phyloP scores from a whole-genome alignment of 1,140 invertebrate species.

The Acromyrmex echinatior region DNA sequence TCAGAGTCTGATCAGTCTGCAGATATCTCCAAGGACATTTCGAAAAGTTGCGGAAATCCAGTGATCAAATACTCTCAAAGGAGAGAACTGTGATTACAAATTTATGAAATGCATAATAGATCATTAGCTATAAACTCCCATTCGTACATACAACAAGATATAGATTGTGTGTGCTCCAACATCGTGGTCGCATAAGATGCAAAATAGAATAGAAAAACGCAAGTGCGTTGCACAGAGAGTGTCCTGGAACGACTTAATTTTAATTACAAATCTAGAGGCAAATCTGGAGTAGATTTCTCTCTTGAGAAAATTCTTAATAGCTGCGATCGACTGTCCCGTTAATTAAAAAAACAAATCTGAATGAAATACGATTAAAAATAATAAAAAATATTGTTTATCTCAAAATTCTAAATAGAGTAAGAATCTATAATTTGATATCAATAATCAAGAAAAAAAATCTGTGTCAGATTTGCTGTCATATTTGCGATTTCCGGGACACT shows the following conservation, averaged over 20 bases:
- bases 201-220: constrained; percentile 46
- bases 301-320: background rate
- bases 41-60: constrained; percentile 46
- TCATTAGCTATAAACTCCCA: background rate
- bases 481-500: constrained; percentile 1
- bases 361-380: background rate
- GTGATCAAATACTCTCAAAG: constrained; percentile 45
- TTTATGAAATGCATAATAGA: background rate
- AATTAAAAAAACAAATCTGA: constrained; percentile 14
- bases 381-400: background rate
- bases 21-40: constrained; percentile 59
- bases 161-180: background rate
- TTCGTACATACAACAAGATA: constrained; percentile 1
- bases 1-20: constrained; percentile 64
- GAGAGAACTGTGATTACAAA: constrained; percentile 27
- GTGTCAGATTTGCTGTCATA: constrained; percentile 9
- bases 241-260: constrained; percentile 26
- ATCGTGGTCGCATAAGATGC: background rate
- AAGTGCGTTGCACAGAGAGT: background rate
- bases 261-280: background rate
- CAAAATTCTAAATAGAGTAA: background rate
- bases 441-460: constrained; percentile 8
- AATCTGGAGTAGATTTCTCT: constrained; percentile 5
- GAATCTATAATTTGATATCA: background rate
- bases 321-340: background rate